phyloP scores from a whole-genome alignment of 2,797 vertebrate genomes.

The Lagorchestes hirsutus region DNA sequence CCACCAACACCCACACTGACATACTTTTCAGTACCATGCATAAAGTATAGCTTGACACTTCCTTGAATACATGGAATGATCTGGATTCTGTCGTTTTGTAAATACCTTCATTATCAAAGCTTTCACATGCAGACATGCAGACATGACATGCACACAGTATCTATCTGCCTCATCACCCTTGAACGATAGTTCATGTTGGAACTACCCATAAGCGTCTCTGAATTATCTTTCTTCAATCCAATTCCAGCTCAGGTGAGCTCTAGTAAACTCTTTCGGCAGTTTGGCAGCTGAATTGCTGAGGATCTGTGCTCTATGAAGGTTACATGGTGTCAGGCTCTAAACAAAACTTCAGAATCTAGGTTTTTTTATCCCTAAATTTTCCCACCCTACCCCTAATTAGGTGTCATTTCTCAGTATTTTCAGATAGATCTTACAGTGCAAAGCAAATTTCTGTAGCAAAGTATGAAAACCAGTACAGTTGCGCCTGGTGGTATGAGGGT shows the following conservation, averaged over 20 bases:
- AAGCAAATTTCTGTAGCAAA: slow-evolving; percentile 15
- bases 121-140: not conserved
- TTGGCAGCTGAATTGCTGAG: slow-evolving; percentile 49
- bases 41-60: not conserved
- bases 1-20: too few relatives aligned
- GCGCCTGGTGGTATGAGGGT: not conserved
- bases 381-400: not conserved
- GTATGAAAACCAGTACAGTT: not conserved
- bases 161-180: slow-evolving; percentile 17
- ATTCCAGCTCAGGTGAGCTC: slow-evolving; percentile 41
- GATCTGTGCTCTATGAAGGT: not conserved
- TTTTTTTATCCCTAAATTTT: slow-evolving; percentile 1
- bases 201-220: not conserved
- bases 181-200: not conserved
- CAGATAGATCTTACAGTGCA: slow-evolving; percentile 32
- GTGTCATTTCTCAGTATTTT: slow-evolving; percentile 24
- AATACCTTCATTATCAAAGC: not conserved
- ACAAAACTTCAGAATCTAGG: slow-evolving; percentile 36
- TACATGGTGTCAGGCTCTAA: slow-evolving; percentile 64
- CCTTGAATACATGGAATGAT: not conserved
- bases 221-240: not conserved
- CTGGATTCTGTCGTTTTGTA: not conserved
- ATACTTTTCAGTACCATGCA: rapidly evolving
- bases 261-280: slow-evolving; percentile 38
- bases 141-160: not conserved